Percentiles rank a stretch among this genome's conserved stretches.
phyloP scores from a whole-genome alignment of 2,113 vertebrate genomes.

The Pavo muticus region DNA sequence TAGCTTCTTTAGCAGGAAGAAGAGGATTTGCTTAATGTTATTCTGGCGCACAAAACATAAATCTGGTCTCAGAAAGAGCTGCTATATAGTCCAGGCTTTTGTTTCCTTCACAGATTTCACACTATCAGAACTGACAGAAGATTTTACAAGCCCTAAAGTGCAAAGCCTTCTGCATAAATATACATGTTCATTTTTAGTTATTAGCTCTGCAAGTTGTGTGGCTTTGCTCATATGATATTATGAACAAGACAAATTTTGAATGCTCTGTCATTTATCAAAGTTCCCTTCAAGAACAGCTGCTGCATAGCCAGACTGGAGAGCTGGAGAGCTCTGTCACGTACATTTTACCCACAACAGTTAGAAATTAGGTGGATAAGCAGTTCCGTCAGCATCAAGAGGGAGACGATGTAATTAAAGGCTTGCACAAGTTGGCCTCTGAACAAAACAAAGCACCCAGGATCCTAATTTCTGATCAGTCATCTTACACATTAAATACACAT shows the following conservation, averaged over 20 bases:
- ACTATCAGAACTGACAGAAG: constrained; percentile 28
- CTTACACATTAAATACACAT: background rate
- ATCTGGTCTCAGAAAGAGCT: constrained; percentile 33
- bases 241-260: constrained; percentile 24
- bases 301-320: background rate
- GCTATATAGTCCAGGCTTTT: constrained; percentile 17
- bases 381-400: constrained; percentile 32
- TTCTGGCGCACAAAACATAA: constrained; percentile 61
- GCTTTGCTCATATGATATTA: constrained; percentile 15
- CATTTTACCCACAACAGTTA: background rate
- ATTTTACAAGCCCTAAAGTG: constrained; percentile 33
- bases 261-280: constrained; percentile 18
- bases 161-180: constrained; percentile 29
- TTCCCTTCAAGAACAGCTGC: constrained; percentile 20
- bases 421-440: constrained; percentile 24
- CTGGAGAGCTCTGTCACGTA: background rate
- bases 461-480: constrained; percentile 3
- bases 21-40: constrained; percentile 61
- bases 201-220: background rate
- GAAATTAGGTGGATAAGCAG: background rate
- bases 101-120: background rate
- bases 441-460: constrained; percentile 25
- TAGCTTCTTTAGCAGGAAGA: constrained; percentile 59
- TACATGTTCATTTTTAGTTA: constrained; percentile 1
- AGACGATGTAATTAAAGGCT: background rate